Conservation (phyloP, 2,888 invertebrate genomes). For the Diloba caeruleocephala region DNA sequence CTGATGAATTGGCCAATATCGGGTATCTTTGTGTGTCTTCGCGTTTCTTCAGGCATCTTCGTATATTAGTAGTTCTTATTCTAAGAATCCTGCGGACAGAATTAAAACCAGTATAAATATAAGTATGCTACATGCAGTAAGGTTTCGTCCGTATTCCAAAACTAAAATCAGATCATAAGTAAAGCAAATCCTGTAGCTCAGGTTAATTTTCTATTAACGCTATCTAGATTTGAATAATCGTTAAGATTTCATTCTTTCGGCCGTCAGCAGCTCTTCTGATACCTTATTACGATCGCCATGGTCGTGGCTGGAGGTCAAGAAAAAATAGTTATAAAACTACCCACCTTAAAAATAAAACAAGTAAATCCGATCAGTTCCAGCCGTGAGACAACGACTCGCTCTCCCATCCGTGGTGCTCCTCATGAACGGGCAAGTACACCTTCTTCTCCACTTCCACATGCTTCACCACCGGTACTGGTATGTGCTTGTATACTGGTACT, state of each 20-base stretch:
- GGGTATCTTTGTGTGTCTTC: slow-evolving; percentile 16
- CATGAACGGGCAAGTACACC: slow-evolving; percentile 76
- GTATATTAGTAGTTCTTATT: slow-evolving; percentile 39
- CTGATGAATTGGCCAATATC: no score
- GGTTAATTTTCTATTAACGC: no score
- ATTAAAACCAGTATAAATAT: not conserved
- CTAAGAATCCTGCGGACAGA: slow-evolving; percentile 58
- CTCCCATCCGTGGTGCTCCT: slow-evolving; percentile 80
- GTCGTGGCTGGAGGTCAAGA: no score
- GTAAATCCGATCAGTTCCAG: slow-evolving; percentile 78
- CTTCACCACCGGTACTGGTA: slow-evolving; percentile 77
- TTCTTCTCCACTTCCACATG: slow-evolving; percentile 83
- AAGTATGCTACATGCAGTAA: no score
- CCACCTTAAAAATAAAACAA: slow-evolving; percentile 70
- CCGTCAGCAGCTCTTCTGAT: no score
- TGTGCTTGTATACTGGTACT: slow-evolving; percentile 76
- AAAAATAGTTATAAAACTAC: not conserved
- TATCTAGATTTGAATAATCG: no score
- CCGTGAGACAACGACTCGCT: slow-evolving; percentile 84
- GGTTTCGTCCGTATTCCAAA: no score
- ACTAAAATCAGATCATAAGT: no score
- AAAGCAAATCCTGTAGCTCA: no score
- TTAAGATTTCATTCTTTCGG: no score
- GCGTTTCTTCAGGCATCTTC: slow-evolving; percentile 18
- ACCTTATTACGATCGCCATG: no score